These are phyloP conservation scores for Melanotaenia pygmaea DNA, from an alignment of 2,797 vertebrate genomes.

Conservation along the genomic window DNA sequence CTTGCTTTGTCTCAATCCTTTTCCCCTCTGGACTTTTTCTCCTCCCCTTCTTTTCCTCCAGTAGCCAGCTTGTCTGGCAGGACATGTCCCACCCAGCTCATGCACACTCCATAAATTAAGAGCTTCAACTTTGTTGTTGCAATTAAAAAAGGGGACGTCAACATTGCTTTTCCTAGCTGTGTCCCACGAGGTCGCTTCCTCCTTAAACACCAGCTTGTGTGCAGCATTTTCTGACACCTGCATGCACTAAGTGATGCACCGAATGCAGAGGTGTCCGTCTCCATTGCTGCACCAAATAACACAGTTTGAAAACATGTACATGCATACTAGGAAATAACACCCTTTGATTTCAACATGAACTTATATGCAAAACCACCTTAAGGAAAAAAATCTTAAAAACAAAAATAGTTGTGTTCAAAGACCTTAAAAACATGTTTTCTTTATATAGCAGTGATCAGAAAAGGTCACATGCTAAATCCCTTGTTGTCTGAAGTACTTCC, in stretches of 20 bases:
- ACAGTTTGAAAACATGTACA: slow-evolving; percentile 36
- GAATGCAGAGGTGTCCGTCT: slow-evolving; percentile 70
- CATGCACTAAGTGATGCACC: slow-evolving; percentile 57
- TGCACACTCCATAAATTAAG: slow-evolving; percentile 75
- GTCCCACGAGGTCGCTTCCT: slow-evolving; percentile 61
- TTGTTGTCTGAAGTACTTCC: slow-evolving; percentile 62
- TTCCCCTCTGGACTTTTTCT: slow-evolving; percentile 16
- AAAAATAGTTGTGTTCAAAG: slow-evolving; percentile 4
- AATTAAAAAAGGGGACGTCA: slow-evolving; percentile 49
- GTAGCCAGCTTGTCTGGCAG: slow-evolving; percentile 55
- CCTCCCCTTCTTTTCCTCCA: slow-evolving; percentile 40
- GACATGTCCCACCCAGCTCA: slow-evolving; percentile 63
- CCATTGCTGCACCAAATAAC: slow-evolving; percentile 65
- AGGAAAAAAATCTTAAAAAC: slow-evolving; percentile 17
- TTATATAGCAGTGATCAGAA: slow-evolving; percentile 20
- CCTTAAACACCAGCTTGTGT: slow-evolving; percentile 67
- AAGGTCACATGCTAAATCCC: slow-evolving; percentile 51
- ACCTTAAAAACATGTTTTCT: slow-evolving; percentile 1
- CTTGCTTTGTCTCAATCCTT: slow-evolving; percentile 24
- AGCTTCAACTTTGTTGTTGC: slow-evolving; percentile 44
- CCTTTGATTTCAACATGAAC: slow-evolving; percentile 47
- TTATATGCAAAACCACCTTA: slow-evolving; percentile 39
- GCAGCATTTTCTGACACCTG: slow-evolving; percentile 66
- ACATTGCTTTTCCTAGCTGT: slow-evolving; percentile 49
- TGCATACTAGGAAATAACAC: slow-evolving; percentile 41